These are phyloP conservation scores for Rhinogobius similis DNA, from an alignment of 2,113 vertebrate species.

Conservation along the genomic window DNA sequence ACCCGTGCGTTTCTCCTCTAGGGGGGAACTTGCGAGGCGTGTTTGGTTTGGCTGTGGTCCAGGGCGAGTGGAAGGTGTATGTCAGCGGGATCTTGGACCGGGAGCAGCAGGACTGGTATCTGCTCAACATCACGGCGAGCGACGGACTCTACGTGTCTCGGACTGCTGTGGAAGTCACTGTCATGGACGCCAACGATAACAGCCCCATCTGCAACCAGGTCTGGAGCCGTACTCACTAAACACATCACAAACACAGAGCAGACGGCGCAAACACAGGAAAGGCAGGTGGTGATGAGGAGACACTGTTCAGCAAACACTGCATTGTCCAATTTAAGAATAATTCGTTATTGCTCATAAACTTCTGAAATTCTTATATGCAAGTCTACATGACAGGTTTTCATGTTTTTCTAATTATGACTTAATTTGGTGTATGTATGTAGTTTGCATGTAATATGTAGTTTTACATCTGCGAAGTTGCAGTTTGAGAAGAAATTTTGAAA, in stretches of 20 bases:
- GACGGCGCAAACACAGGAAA: conserved; percentile 3
- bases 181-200: conserved; percentile 95
- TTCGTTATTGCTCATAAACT: background rate
- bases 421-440: no score
- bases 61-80: conserved; percentile 94
- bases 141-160: conserved; percentile 92
- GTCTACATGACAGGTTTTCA: no score
- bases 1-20: conserved; percentile 23
- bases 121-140: conserved; percentile 92
- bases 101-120: conserved; percentile 91
- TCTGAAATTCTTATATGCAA: background rate
- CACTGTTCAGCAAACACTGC: background rate
- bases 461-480: no score
- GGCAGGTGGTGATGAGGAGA: background rate
- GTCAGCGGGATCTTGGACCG: conserved; percentile 91
- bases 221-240: conserved; percentile 34
- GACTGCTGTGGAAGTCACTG: conserved; percentile 86
- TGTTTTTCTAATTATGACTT: no score
- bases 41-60: conserved; percentile 88
- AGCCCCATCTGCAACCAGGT: conserved; percentile 94
- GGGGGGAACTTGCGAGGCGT: conserved; percentile 90
- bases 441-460: no score
- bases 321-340: background rate
- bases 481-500: no score
- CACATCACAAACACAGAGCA: conserved; percentile 8